Evolutionary conservation across 2,113 vertebrate species (phyloP), one percentile per base, ranked within the genome.

Genomic region (Balaenoptera acutorostrata): DNA sequence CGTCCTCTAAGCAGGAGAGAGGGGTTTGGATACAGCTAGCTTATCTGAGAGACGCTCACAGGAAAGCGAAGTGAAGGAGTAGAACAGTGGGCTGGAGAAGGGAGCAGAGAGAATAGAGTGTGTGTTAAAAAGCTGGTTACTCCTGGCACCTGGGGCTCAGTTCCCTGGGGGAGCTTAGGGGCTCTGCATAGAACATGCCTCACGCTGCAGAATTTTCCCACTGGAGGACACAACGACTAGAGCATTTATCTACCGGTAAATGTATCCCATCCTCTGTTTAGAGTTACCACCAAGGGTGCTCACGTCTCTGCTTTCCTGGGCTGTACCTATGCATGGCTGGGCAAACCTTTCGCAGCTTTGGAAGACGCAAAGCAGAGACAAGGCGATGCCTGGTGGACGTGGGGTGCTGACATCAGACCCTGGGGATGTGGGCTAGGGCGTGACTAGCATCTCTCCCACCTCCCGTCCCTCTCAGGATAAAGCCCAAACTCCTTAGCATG

Each of bases 121-220:
- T 5, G 27, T 41, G 5, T 15, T n/a, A 15, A 59, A 39, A 21
- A 27, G 63, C 49, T 6, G 3, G 23, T 49, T n/a, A 27, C 31
- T 13, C 12, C 13, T 27, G 8, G n/a, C 12, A 11, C 2, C 44
- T 5, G 21, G 63, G 46, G 57, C 5, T 41, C 46, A 0, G 39
- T 23, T 29, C 17, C 27, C 23, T 14, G 20, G 36, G 36, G 55
- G 21, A 57, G 55, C 25, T 80, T 21, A n/a, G 33, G 64, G 6
- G 21, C 2, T 15, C 21, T 15, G 15, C 44, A 2, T 13, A 13
- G 64, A 23, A 25, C 3, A 8, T 0, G 46, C 29, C 18, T n/a
- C 3, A 0, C 7, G 25, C 52, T 8, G 3, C n/a, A 39, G 27
- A 20, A 29, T 5, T 21, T n/a, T 44, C 75, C 41, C 36, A 6